Percentiles rank a stretch among this genome's conserved stretches.
Evolutionary conservation across 2,888 invertebrate species (phyloP).

Genomic region (Pollenia angustigena): DNA sequence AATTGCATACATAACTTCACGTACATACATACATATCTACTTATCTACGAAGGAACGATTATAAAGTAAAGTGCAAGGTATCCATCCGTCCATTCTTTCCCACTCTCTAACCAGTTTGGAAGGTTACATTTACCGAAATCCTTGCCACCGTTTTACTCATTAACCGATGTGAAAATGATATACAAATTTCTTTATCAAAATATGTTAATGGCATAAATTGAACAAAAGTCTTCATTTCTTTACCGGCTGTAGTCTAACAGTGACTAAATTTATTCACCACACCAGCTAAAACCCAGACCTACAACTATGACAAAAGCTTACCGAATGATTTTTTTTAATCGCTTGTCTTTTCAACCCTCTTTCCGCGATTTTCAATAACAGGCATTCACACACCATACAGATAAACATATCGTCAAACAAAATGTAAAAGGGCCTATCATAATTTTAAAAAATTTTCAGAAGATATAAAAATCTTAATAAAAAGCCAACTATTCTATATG

Average conservation of each 20-base stretch:
- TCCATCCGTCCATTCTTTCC: slow-evolving; percentile 15
- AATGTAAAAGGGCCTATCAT: not conserved
- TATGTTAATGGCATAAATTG: slow-evolving; percentile 10
- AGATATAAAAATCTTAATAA: no score
- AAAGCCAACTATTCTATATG: no score
- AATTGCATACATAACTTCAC: slow-evolving; percentile 3
- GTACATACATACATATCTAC: not conserved
- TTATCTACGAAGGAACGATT: slow-evolving; percentile 17
- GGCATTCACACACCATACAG: slow-evolving; percentile 3
- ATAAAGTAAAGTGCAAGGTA: slow-evolving; percentile 65
- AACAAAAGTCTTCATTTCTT: slow-evolving; percentile 14
- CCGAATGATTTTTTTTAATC: slow-evolving; percentile 51
- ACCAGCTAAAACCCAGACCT: slow-evolving; percentile 59
- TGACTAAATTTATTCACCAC: slow-evolving; percentile 52
- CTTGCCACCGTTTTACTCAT: slow-evolving; percentile 20
- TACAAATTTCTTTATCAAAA: slow-evolving; percentile 16
- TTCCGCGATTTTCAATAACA: slow-evolving; percentile 19
- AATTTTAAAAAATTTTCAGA: no score
- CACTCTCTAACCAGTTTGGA: slow-evolving; percentile 42
- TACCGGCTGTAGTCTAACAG: slow-evolving; percentile 38
- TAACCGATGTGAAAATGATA: slow-evolving; percentile 17
- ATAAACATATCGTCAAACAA: no score
- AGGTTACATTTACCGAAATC: slow-evolving; percentile 60
- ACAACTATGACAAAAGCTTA: slow-evolving; percentile 57
- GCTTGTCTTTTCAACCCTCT: slow-evolving; percentile 63